These are phyloP conservation scores for Erinaceus europaeus DNA, from an alignment of 2,113 vertebrate genomes.

Conservation along the genomic window DNA sequence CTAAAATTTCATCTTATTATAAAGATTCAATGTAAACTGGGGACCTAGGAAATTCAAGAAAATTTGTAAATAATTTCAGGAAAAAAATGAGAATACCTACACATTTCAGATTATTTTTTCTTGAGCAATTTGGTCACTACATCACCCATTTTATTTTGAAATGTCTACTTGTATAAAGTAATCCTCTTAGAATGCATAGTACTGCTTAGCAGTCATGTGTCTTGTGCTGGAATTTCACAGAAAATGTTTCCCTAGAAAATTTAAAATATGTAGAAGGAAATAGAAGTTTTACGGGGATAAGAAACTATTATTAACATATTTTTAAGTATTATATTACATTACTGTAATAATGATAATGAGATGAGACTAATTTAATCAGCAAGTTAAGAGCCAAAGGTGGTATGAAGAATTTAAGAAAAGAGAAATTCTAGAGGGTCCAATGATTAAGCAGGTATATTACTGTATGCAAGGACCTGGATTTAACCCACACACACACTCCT, in stretches of 20 bases:
- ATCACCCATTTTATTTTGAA: not conserved
- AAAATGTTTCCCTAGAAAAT: not conserved
- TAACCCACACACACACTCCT: no score
- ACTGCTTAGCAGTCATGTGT: slow-evolving; percentile 25
- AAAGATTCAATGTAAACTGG: not conserved
- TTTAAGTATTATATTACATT: no score
- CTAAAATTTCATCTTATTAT: not conserved
- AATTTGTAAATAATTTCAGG: not conserved
- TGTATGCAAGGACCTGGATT: no score
- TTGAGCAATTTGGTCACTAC: not conserved
- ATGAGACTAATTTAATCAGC: not conserved
- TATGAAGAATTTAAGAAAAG: not conserved
- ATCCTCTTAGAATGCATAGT: slow-evolving; percentile 22
- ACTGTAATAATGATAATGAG: not conserved
- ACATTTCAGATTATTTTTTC: not conserved
- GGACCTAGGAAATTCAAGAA: not conserved
- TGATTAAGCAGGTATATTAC: no score
- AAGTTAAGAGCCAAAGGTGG: not conserved
- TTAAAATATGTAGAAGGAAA: not conserved
- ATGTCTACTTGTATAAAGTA: not conserved
- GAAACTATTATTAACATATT: not conserved
- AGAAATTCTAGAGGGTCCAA: no score
- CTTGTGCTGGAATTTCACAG: slow-evolving; percentile 32
- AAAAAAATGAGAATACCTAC: no score
- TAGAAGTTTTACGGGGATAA: not conserved